Evolutionary conservation across 2,888 invertebrate species (phyloP).

Genomic region (Ophion ventricosus): DNA sequence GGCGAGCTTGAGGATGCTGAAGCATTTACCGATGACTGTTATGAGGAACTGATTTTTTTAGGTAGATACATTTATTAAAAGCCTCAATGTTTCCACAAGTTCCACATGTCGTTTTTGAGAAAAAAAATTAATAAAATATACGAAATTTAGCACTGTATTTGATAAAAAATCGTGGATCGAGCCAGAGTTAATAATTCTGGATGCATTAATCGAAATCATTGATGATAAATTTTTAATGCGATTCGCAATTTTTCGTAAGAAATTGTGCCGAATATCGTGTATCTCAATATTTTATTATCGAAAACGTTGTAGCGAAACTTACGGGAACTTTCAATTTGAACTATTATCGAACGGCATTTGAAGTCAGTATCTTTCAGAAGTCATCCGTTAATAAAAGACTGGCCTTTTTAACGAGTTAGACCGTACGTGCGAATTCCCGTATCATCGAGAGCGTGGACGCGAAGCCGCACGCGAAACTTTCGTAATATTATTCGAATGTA

Average conservation of each 20-base stretch:
- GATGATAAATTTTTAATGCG: background rate
- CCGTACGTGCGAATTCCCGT: constrained; percentile 7
- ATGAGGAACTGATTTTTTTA: background rate
- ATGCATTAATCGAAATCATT: background rate
- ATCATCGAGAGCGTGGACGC: constrained; percentile 35
- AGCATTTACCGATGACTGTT: background rate
- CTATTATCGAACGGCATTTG: no score
- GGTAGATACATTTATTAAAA: background rate
- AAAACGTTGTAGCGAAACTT: background rate
- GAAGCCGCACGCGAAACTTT: background rate
- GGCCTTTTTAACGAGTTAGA: constrained; percentile 30
- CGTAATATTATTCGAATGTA: background rate
- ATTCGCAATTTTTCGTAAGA: background rate
- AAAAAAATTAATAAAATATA: background rate
- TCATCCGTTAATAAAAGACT: constrained; percentile 1
- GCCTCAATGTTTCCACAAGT: no score
- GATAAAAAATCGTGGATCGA: background rate
- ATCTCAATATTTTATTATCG: background rate
- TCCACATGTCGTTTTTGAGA: background rate
- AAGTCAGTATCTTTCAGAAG: background rate
- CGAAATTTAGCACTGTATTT: background rate
- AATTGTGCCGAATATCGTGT: background rate
- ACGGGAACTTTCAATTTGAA: no score
- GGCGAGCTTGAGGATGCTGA: no score
- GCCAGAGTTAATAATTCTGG: background rate